These are phyloP conservation scores for Nematostella vectensis DNA, from an alignment of 92 coral and sea anemone species.

Conservation along the genomic window DNA sequence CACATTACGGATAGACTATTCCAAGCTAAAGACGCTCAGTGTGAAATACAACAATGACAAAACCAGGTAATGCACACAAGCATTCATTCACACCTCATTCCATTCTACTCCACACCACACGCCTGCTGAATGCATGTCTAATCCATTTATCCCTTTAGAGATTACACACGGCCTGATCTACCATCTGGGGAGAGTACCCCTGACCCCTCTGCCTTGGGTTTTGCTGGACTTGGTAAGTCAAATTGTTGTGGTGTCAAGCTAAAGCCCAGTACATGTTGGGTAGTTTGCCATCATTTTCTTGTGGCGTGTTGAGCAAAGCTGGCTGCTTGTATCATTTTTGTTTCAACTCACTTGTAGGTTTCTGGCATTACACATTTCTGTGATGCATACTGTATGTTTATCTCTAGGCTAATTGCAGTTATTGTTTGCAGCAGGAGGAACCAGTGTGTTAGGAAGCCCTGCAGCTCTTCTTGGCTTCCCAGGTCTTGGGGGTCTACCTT, in stretches of 20 bases:
- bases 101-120: too few relatives aligned
- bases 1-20: slow-evolving; percentile 80
- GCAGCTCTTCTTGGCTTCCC: slow-evolving; percentile 54
- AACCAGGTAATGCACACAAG: slow-evolving; percentile 60
- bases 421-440: slow-evolving; percentile 33
- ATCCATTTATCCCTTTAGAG: slow-evolving; percentile 63
- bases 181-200: slow-evolving; percentile 67
- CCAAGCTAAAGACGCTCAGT: slow-evolving; percentile 67
- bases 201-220: slow-evolving; percentile 54
- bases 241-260: neutral
- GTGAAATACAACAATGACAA: slow-evolving; percentile 94
- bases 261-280: neutral
- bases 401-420: too few relatives aligned
- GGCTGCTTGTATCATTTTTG: too few relatives aligned
- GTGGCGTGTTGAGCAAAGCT: too few relatives aligned
- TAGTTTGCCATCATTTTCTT: too few relatives aligned
- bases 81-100: too few relatives aligned
- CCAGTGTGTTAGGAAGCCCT: slow-evolving; percentile 55
- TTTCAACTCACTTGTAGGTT: too few relatives aligned
- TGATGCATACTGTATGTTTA: too few relatives aligned
- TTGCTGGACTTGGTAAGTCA: slow-evolving; percentile 41
- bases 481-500: slow-evolving; percentile 38
- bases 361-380: too few relatives aligned
- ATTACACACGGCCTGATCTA: slow-evolving; percentile 87
- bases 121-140: too few relatives aligned